phyloP scores from a whole-genome alignment of 1,140 invertebrate species.

The Apis cerana region DNA sequence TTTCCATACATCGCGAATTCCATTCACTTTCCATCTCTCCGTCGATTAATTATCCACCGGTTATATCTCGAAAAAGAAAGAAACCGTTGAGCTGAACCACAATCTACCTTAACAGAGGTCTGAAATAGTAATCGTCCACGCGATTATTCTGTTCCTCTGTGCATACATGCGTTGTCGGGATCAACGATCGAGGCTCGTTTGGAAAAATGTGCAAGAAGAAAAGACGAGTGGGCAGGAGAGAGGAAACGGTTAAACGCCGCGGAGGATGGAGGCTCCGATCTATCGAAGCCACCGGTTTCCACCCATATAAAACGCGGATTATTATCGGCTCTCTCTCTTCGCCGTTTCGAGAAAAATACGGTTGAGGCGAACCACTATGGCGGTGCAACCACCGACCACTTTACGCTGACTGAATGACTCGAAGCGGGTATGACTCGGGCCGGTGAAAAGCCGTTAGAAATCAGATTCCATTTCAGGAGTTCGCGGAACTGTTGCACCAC shows the following conservation, averaged over 20 bases:
- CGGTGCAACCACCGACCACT: conserved; percentile 25
- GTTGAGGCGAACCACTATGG: conserved; percentile 35
- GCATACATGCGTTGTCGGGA: not conserved
- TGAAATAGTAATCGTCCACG: not conserved
- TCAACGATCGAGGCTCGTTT: not conserved
- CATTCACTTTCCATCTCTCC: not conserved
- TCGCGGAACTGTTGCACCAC: conserved; percentile 24
- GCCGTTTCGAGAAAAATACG: conserved; percentile 30
- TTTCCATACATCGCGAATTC: not conserved
- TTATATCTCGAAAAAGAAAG: not conserved
- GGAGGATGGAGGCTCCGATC: conserved; percentile 44
- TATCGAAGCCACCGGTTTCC: conserved; percentile 22
- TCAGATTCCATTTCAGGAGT: conserved; percentile 70
- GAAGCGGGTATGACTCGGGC: conserved; percentile 29
- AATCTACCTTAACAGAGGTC: not conserved
- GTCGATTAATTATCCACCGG: not conserved
- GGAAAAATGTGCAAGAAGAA: conserved; percentile 1
- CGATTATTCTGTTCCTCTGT: no score
- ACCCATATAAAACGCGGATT: conserved; percentile 27
- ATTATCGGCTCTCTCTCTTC: not conserved
- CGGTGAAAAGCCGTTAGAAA: conserved; percentile 73
- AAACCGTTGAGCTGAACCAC: not conserved
- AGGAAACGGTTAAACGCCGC: conserved; percentile 45
- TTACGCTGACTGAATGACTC: conserved; percentile 41
- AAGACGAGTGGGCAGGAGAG: conserved; percentile 45